A percentile compares a stretch with the other conserved stretches of the same genome.
phyloP scores from a whole-genome alignment of 2,888 invertebrate species.

The Ceramica pisi region DNA sequence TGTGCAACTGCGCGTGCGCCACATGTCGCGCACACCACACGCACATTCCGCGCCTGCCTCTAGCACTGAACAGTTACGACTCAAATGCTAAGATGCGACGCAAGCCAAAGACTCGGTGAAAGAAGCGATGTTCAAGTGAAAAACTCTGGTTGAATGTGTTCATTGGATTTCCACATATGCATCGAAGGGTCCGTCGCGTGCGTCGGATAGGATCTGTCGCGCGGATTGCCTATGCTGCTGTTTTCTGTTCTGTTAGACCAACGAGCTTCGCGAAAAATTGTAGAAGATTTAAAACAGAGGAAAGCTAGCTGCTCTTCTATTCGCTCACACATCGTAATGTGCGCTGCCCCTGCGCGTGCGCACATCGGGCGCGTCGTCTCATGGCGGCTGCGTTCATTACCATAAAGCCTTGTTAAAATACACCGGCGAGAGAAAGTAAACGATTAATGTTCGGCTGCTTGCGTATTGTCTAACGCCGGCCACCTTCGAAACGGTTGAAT shows the following conservation, averaged over 20 bases:
- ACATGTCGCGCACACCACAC: slow-evolving; percentile 23
- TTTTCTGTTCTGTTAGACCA: not conserved
- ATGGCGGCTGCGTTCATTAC: slow-evolving; percentile 55
- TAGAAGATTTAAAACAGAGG: too few relatives aligned
- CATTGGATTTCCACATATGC: not conserved
- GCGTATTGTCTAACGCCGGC: slow-evolving; percentile 17
- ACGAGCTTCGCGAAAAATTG: too few relatives aligned
- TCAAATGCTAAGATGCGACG: not conserved
- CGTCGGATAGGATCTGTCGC: not conserved
- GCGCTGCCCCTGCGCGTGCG: slow-evolving; percentile 2
- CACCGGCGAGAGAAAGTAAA: slow-evolving; percentile 68
- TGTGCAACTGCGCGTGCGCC: slow-evolving; percentile 43
- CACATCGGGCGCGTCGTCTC: slow-evolving; percentile 18
- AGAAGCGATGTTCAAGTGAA: not conserved
- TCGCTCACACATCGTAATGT: not conserved
- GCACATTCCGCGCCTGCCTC: slow-evolving; percentile 1
- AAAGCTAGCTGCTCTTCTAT: not conserved
- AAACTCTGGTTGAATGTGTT: not conserved
- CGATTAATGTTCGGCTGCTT: slow-evolving; percentile 48
- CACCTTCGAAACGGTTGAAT: not conserved
- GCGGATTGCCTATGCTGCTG: not conserved
- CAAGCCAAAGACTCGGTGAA: not conserved
- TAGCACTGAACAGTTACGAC: not conserved
- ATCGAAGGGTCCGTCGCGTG: not conserved
- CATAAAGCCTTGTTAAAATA: slow-evolving; percentile 67